phyloP scores from a whole-genome alignment of 2,113 vertebrate species.

The Podiceps cristatus region DNA sequence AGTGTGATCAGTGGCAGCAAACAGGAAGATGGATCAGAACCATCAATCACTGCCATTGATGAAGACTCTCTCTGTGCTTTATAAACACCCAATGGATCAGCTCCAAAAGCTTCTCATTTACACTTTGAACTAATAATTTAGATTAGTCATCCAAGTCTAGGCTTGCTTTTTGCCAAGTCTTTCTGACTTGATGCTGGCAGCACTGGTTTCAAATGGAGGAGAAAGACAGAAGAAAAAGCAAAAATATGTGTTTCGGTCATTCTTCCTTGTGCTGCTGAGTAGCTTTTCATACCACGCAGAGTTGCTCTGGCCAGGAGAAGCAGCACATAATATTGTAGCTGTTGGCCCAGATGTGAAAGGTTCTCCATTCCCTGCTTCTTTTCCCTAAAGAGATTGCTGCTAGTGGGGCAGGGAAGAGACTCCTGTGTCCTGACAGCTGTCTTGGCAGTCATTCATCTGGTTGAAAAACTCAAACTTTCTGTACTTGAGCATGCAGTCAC shows the following conservation, averaged over 20 bases:
- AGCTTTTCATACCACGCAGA: not conserved
- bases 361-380: not conserved
- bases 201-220: not conserved
- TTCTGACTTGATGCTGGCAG: not conserved
- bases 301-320: not conserved
- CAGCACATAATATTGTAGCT: rapidly evolving
- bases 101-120: not conserved
- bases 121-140: not conserved
- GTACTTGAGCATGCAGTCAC: not conserved
- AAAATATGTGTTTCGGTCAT: not conserved
- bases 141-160: not conserved
- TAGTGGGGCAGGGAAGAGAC: not conserved
- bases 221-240: not conserved
- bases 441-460: not conserved
- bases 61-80: not conserved
- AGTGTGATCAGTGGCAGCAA: not conserved
- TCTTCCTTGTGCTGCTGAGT: not conserved
- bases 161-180: not conserved
- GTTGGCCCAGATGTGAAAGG: not conserved
- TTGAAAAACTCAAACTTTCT: not conserved
- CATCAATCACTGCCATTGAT: not conserved
- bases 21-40: not conserved
- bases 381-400: not conserved
- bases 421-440: not conserved
- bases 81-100: not conserved